A percentile compares a stretch with the other conserved stretches of the same genome.
Evolutionary conservation across 2,888 invertebrate genomes (phyloP).

Genomic region (Brachyptera putata): DNA sequence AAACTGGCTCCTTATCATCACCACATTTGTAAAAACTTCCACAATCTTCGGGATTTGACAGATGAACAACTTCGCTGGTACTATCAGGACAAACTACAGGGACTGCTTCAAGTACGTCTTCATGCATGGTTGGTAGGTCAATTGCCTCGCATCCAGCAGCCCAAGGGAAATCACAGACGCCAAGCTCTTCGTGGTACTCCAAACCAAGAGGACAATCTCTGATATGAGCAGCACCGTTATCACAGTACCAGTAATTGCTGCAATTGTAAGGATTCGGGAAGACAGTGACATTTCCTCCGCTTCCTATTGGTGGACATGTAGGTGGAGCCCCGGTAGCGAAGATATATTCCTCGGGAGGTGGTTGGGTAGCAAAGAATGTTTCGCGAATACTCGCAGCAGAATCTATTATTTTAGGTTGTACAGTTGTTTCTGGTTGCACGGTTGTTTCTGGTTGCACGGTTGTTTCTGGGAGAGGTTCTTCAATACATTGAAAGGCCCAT

Average conservation of each 20-base stretch:
- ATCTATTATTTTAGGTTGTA: background rate
- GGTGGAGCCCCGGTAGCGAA: background rate
- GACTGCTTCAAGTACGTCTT: background rate
- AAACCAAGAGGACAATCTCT: background rate
- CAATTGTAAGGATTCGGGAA: slow-evolving; percentile 4
- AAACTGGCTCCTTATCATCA: too few relatives aligned
- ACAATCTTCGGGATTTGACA: too few relatives aligned
- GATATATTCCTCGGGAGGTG: background rate
- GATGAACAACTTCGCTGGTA: too few relatives aligned
- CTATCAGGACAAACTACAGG: background rate
- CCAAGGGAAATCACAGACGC: slow-evolving; percentile 1
- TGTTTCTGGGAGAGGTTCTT: background rate
- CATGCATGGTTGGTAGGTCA: background rate
- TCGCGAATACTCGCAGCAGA: too few relatives aligned
- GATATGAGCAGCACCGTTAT: background rate
- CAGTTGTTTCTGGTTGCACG: too few relatives aligned
- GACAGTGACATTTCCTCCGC: background rate
- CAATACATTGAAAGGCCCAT: background rate
- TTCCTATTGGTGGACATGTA: background rate
- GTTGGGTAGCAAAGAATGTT: too few relatives aligned
- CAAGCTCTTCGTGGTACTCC: background rate
- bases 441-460: background rate
- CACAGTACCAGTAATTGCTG: background rate
- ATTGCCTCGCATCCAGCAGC: background rate
- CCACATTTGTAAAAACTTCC: too few relatives aligned